Evolutionary conservation across 1,140 invertebrate genomes (phyloP).

Genomic region (Heliconius nattereri): DNA sequence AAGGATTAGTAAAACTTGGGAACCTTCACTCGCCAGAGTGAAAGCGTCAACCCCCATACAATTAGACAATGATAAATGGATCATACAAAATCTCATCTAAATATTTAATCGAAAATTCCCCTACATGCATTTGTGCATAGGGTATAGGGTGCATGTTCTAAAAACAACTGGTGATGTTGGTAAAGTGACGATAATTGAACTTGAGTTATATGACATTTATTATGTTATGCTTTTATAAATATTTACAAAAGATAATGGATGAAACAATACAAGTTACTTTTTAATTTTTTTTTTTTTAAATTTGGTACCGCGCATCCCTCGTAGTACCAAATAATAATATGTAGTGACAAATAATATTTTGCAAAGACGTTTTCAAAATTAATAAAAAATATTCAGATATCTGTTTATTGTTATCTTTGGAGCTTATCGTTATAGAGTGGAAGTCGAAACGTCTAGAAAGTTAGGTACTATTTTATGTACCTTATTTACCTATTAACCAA

Average conservation of each 20-base stretch:
- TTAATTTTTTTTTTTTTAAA: too few species aligned
- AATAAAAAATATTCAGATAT: too few species aligned
- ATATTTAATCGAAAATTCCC: conserved; percentile 80
- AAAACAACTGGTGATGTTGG: conserved; percentile 33
- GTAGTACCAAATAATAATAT: too few species aligned
- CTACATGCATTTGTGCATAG: conserved; percentile 62
- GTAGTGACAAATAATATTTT: too few species aligned
- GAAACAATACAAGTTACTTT: too few species aligned
- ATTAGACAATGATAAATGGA: conserved; percentile 79
- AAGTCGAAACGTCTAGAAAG: too few species aligned
- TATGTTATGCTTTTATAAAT: background rate
- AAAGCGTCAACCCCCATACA: conserved; percentile 65
- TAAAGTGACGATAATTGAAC: conserved; percentile 38
- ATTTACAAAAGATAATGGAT: background rate
- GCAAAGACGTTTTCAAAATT: too few species aligned
- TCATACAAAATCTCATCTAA: conserved; percentile 80
- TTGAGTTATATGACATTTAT: background rate
- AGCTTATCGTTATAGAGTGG: too few species aligned
- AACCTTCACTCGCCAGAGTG: conserved; percentile 52
- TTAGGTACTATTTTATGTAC: too few species aligned
- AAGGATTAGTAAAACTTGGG: conserved; percentile 66
- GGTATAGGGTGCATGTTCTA: conserved; percentile 45
- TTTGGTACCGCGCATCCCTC: too few species aligned
- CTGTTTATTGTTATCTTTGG: too few species aligned
- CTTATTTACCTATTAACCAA: too few species aligned